Evolutionary conservation across 2,888 invertebrate species (phyloP).

Genomic region (Eilema depressum): DNA sequence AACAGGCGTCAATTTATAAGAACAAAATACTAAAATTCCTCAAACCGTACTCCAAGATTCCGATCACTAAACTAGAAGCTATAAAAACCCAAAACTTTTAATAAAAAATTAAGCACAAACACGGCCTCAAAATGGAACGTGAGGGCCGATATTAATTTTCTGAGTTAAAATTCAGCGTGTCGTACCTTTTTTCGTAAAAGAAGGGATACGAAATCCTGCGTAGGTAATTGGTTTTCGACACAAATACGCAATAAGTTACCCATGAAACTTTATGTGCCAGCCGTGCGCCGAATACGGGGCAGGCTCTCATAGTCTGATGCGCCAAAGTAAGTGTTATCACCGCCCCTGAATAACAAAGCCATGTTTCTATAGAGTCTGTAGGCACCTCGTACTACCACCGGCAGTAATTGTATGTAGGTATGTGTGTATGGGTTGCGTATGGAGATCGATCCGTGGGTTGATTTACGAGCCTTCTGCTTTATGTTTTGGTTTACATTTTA

Average conservation of each 20-base stretch:
- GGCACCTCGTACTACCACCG: conserved; percentile 3
- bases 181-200: conserved; percentile 57
- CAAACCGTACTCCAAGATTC: neutral
- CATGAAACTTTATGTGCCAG: conserved; percentile 71
- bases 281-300: conserved; percentile 67
- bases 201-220: conserved; percentile 62
- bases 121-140: conserved; percentile 27
- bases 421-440: conserved; percentile 6
- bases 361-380: conserved; percentile 28
- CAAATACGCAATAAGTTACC: conserved; percentile 76
- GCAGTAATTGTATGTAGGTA: conserved; percentile 6
- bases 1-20: neutral
- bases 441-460: conserved; percentile 34
- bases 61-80: neutral
- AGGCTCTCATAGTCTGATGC: conserved; percentile 55
- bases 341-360: conserved; percentile 60
- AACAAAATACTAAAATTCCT: neutral
- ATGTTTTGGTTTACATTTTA: conserved; percentile 5
- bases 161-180: conserved; percentile 57
- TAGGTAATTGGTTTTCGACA: conserved; percentile 76
- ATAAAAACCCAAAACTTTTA: conserved; percentile 3
- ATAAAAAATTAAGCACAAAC: conserved; percentile 13
- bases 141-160: conserved; percentile 53
- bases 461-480: conserved; percentile 26
- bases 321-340: conserved; percentile 59